Evolutionary conservation across 2,888 invertebrate species (phyloP).

Genomic region (Morinoia aosen): DNA sequence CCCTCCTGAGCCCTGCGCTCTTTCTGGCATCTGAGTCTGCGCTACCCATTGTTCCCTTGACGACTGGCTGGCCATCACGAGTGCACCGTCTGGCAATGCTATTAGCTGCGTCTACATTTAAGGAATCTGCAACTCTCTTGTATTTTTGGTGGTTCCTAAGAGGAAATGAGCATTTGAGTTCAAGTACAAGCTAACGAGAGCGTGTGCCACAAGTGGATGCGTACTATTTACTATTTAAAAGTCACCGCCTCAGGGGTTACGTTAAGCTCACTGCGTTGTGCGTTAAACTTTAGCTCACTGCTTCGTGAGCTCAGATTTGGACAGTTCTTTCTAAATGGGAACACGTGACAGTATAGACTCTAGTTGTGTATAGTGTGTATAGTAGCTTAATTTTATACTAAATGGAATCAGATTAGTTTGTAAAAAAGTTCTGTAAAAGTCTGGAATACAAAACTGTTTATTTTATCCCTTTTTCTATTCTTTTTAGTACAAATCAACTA

Average conservation of each 20-base stretch:
- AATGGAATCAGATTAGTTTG: neutral
- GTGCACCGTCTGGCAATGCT: neutral
- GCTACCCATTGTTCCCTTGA: neutral
- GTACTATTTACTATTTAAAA: no score
- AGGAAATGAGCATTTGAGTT: no score
- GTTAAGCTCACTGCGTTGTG: no score
- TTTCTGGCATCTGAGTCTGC: neutral
- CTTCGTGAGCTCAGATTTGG: neutral
- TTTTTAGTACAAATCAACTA: no score
- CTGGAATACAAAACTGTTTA: no score
- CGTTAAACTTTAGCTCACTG: neutral
- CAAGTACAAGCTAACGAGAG: neutral
- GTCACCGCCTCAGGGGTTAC: neutral
- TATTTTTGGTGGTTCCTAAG: no score
- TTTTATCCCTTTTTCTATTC: no score
- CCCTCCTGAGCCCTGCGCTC: neutral
- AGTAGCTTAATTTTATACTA: neutral
- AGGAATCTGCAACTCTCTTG: no score
- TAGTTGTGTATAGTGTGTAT: neutral
- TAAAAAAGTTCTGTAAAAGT: neutral
- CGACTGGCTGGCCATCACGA: neutral
- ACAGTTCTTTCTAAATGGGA: neutral
- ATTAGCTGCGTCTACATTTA: no score
- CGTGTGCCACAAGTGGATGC: neutral
- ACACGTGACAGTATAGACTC: neutral